Evolutionary conservation across 2,113 vertebrate species (phyloP), one percentile per base, ranked within the genome.

Genomic region (Rhegmatorhina hoffmannsi): DNA sequence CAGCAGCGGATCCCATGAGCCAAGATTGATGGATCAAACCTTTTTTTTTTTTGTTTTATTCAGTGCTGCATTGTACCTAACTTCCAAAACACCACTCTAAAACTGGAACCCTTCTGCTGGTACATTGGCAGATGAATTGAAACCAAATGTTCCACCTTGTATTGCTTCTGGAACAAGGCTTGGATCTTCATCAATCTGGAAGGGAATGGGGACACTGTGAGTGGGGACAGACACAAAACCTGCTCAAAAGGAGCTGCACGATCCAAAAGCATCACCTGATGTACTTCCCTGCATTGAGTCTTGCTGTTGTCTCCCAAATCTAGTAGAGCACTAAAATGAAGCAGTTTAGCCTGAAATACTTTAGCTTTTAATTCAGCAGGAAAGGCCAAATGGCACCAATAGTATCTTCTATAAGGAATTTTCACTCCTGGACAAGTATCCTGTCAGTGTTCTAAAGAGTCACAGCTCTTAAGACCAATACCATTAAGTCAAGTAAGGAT

Each of bases 21-120:
- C 99, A 99, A 99, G 99, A 99, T 99, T 99, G 99, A 99, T 99
- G 99, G 99, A 99, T 99, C 99, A 99, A 99, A 99, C 99, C 98
- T 98, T 98, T 99, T 98, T 89, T 97, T 84, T 97, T 40, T 47
- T 89, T 64, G 38, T 64, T 84, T 98, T 96, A 97, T 98, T 99
- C 99, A 99, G 98, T 99, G 99, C 99, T 99, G 99, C 99, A 99
- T 99, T 99, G 98, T 98, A 98, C 99, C 98, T 99, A 99, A 98
- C 99, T 98, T 98, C 97, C 98, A 97, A 96, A 98, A 97, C 83
- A 97, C 98, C 98, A 97, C 97, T 99, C 99, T 99, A 99, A 98
- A 99, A 99, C 98, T 99, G 99, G 98, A 99, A 99, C 98, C 99
- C 99, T 98, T 99, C 99, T 84, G 99, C 98, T 98, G 99, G 99